A percentile compares a stretch with the other conserved stretches of the same genome.
These are phyloP conservation scores for Drosophila grimshawi DNA, from an alignment of 1,140 invertebrate species.

Conservation along the genomic window DNA sequence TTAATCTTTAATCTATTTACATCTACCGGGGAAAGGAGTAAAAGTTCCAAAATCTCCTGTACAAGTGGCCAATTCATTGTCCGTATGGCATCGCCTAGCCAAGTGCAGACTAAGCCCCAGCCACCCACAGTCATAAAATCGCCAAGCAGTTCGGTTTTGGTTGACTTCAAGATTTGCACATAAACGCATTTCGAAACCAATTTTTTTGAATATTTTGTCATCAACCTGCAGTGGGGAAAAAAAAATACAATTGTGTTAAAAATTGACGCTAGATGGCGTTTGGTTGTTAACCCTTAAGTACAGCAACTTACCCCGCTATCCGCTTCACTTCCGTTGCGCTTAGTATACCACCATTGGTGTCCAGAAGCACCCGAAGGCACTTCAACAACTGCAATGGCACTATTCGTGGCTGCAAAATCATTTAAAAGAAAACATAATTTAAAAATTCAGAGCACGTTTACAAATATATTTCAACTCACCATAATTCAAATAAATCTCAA, in stretches of 20 bases:
- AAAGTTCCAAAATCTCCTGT: constrained; percentile 92
- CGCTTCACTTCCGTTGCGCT: constrained; percentile 93
- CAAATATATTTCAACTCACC: constrained; percentile 51
- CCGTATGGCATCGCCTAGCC: constrained; percentile 93
- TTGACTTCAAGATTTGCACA: constrained; percentile 95
- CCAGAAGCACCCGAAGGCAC: constrained; percentile 93
- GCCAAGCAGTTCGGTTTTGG: constrained; percentile 92
- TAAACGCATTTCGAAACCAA: constrained; percentile 98
- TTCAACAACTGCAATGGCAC: constrained; percentile 94
- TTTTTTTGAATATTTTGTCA: constrained; percentile 98
- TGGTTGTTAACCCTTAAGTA: background rate
- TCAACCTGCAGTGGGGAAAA: constrained; percentile 89
- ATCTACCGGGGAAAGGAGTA: constrained; percentile 94
- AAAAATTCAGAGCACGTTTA: background rate
- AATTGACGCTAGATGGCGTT: constrained; percentile 53
- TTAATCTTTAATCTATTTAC: constrained; percentile 95
- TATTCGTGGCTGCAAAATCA: constrained; percentile 92
- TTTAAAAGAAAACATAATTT: constrained; percentile 5
- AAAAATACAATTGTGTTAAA: constrained; percentile 39
- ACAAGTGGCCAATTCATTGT: constrained; percentile 94
- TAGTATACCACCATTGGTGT: constrained; percentile 93
- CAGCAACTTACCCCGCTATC: constrained; percentile 88
- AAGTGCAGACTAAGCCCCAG: constrained; percentile 94
- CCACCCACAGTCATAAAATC: constrained; percentile 95
- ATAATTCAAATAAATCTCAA: constrained; percentile 36